Conservation (phyloP, 2,888 invertebrate species). For the Mechanitis mazaeus region DNA sequence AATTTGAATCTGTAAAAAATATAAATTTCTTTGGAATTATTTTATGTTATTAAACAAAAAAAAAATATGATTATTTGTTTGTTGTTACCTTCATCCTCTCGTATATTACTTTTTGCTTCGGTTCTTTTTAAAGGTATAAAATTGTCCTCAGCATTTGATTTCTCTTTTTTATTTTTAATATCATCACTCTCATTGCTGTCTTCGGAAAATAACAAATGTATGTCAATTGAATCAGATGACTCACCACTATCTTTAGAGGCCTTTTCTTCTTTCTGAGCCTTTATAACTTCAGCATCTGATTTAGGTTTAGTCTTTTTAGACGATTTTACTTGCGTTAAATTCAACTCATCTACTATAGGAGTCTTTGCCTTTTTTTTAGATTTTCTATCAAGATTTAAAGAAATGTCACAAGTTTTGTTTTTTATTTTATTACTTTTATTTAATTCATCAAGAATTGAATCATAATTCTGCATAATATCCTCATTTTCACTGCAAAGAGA, state of each 20-base stretch:
- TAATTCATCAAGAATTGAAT: conserved; percentile 51
- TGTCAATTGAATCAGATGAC: conserved; percentile 56
- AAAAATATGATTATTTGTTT: background rate
- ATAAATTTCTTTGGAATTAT: background rate
- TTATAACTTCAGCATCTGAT: conserved; percentile 16
- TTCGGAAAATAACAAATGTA: conserved; percentile 60
- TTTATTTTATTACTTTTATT: conserved; percentile 41
- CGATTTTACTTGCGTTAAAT: conserved; percentile 51
- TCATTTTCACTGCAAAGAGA: conserved; percentile 12
- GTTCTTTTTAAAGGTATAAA: conserved; percentile 54
- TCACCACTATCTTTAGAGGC: conserved; percentile 32
- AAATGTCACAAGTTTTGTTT: conserved; percentile 43
- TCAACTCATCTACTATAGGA: conserved; percentile 56
- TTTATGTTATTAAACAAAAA: no score
- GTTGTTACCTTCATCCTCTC: conserved; percentile 37
- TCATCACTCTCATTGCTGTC: conserved; percentile 52
- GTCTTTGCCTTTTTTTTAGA: conserved; percentile 40
- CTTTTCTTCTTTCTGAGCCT: conserved; percentile 22
- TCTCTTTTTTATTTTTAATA: conserved; percentile 26
- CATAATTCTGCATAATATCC: conserved; percentile 46
- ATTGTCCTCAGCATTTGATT: conserved; percentile 29
- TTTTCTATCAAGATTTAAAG: conserved; percentile 52
- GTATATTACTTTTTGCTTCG: conserved; percentile 51
- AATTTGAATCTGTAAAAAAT: conserved; percentile 12
- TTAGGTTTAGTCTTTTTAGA: conserved; percentile 28